These are phyloP conservation scores for Montipora capricornis DNA, from an alignment of 64 coral and sea anemone species.

Conservation along the genomic window DNA sequence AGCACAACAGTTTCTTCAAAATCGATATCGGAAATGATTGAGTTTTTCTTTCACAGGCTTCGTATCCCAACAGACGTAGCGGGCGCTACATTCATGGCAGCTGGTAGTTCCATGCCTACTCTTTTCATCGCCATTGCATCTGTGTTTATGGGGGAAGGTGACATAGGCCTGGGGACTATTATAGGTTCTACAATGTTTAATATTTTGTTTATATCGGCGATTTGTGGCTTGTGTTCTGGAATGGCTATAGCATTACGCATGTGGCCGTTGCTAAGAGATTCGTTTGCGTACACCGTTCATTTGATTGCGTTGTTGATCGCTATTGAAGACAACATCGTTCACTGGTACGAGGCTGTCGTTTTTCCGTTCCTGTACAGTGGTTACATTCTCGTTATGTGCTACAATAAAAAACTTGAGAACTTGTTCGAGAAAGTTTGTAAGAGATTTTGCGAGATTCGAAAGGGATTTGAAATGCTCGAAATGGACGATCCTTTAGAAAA, in stretches of 20 bases:
- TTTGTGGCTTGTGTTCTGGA: slow-evolving; percentile 87
- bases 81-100: slow-evolving; percentile 99
- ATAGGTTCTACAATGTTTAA: slow-evolving; percentile 99
- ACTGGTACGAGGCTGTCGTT: slow-evolving; percentile 91
- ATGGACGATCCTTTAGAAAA: slow-evolving; percentile 73
- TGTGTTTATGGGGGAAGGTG: slow-evolving; percentile 97
- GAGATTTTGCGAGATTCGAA: slow-evolving; percentile 62
- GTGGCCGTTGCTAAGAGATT: slow-evolving; percentile 92
- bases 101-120: slow-evolving; percentile 98
- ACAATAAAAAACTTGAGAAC: slow-evolving; percentile 78
- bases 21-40: no score
- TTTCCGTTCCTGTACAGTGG: slow-evolving; percentile 82
- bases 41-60: slow-evolving; percentile 51
- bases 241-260: slow-evolving; percentile 78
- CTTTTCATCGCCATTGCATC: slow-evolving; percentile 96
- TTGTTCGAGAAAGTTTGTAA: slow-evolving; percentile 67
- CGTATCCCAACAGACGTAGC: slow-evolving; percentile 97
- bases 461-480: slow-evolving; percentile 83
- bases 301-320: slow-evolving; percentile 73
- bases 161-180: slow-evolving; percentile 98
- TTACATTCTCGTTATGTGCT: slow-evolving; percentile 92
- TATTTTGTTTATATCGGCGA: slow-evolving; percentile 94
- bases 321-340: slow-evolving; percentile 87
- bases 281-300: slow-evolving; percentile 80
- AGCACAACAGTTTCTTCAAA: no score